Conservation (phyloP, 2,113 vertebrate species). For the Zosterops hypoxanthus region DNA sequence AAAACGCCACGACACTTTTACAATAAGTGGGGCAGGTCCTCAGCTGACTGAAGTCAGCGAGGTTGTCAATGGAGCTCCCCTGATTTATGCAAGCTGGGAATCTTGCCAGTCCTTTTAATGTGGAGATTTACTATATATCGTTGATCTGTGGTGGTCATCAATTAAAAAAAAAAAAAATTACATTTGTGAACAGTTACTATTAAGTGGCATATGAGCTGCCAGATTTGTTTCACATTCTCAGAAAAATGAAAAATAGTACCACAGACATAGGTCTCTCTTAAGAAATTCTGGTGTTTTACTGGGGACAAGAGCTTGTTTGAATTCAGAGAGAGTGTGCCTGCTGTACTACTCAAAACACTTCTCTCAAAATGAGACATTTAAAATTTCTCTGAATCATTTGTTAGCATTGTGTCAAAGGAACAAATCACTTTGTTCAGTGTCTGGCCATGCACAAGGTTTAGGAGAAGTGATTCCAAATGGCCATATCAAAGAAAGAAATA, state of each 20-base stretch:
- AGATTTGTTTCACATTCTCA: slow-evolving; percentile 16
- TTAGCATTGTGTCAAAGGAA: not conserved
- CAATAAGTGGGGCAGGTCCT: slow-evolving; percentile 15
- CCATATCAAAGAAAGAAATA: not conserved
- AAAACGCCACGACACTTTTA: not conserved
- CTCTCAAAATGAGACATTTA: not conserved
- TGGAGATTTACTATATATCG: slow-evolving; percentile 38
- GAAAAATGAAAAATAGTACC: not conserved
- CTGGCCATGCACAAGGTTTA: not conserved
- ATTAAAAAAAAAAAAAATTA: not conserved
- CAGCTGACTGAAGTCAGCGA: slow-evolving; percentile 1
- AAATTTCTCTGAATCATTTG: not conserved
- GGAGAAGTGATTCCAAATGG: not conserved
- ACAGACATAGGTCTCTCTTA: not conserved
- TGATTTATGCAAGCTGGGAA: slow-evolving; percentile 52
- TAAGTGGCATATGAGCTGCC: slow-evolving; percentile 14
- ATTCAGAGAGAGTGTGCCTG: not conserved
- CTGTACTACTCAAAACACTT: not conserved
- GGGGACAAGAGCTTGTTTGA: not conserved
- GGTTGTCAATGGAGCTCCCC: slow-evolving; percentile 1
- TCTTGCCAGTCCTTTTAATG: slow-evolving; percentile 55
- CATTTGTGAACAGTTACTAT: slow-evolving; percentile 41
- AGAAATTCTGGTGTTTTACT: not conserved
- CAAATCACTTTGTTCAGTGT: not conserved
- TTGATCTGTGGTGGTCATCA: slow-evolving; percentile 46